A percentile compares a stretch with the other conserved stretches of the same genome.
Conservation (phyloP, 2,888 invertebrate genomes). For the Oscheius myriophilus region DNA sequence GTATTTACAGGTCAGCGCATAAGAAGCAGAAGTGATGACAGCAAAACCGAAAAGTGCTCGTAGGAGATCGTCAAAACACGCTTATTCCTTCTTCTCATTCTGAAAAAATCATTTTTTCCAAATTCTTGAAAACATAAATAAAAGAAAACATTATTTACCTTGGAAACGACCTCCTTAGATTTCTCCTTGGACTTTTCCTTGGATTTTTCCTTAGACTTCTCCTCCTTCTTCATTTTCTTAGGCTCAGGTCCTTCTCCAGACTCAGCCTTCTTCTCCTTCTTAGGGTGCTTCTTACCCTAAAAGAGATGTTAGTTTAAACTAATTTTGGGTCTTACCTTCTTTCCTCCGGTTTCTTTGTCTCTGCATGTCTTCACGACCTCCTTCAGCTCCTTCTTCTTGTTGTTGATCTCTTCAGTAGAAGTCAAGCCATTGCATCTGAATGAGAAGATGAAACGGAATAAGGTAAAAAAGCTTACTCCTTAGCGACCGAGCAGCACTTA, state of each 20-base stretch:
- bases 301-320: not conserved
- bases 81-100: constrained; percentile 18
- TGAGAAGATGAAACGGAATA: not conserved
- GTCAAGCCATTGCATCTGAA: constrained; percentile 21
- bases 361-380: constrained; percentile 28
- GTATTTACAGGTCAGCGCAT: constrained; percentile 18
- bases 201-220: constrained; percentile 7
- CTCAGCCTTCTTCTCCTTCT: constrained; percentile 22
- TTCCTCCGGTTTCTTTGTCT: constrained; percentile 14
- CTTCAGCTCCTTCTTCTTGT: constrained; percentile 24
- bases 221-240: constrained; percentile 15
- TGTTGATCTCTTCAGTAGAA: constrained; percentile 13
- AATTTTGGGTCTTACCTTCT: constrained; percentile 6
- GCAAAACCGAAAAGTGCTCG: constrained; percentile 12
- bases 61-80: constrained; percentile 4
- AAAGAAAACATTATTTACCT: not conserved
- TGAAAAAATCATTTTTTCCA: not conserved
- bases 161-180: constrained; percentile 13
- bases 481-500: constrained; percentile 48
- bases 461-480: constrained; percentile 36
- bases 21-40: not conserved
- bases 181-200: constrained; percentile 18
- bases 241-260: constrained; percentile 15
- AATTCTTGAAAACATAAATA: not conserved
- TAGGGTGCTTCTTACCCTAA: constrained; percentile 17